Base-by-base conservation (phyloP, 1,140 invertebrate genomes). In the Drosophila santomea region DNA sequence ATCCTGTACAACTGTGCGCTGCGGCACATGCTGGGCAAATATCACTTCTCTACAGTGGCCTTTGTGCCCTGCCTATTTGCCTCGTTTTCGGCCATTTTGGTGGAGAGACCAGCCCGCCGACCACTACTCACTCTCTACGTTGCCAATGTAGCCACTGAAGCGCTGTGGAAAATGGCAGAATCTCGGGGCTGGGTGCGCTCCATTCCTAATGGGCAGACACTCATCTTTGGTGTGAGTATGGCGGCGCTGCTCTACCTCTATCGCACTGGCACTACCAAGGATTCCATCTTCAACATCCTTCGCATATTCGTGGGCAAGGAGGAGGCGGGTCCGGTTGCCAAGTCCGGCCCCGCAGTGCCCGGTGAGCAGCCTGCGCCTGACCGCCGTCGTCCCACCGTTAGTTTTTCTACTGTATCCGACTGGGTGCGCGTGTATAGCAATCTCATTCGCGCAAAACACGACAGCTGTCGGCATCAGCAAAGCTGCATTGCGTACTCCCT, bases 131-230 rank as follows among this genome's bases (percentile, higher is more conserved):
- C 95, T 76, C 92, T 97, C 12, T 97, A 97, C 92, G 95, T 97
- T 51, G 95, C 96, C 45, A 97, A 97, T 93, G 94, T 97, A 93
- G 96, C 96, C 25, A 95, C 95, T 15, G 96, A 97, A 93, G 95
- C 96, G 6, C 83, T 96, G 20, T 97, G 96, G 92, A 94, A 94
- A 72, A 97, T 97, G 96, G 93, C 94, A 3, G 93, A 95, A 35
- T 93, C 94, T 4, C 92, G 95, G 74, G 94, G 95, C 62, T 94
- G 94, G 63, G 93, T 96, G 23, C 93, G 91, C 10, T 94, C 94
- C 10, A 91, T 97, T 66, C 93, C 93, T 32, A 91, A 94, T 84
- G 96, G 96, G 20, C 95, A 96, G 92, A 94, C 95, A 36, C 92
- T 94, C 17, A 95, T 96, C 58, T 96, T 96, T 93, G 93, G 94